Conservation (phyloP, 2,797 vertebrate species). For the Trachops cirrhosus region DNA sequence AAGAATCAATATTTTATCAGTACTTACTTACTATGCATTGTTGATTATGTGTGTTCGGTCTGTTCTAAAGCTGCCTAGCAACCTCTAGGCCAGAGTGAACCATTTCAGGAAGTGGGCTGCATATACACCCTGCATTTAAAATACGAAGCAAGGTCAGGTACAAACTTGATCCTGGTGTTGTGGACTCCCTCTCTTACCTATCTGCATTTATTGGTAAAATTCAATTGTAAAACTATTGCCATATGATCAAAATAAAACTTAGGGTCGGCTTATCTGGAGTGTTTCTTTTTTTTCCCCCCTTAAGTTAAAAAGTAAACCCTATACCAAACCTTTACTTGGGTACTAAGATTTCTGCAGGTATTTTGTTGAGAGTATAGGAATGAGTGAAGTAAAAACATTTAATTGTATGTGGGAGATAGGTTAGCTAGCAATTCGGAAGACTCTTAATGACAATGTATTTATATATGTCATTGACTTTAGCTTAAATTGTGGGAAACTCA, state of each 20-base stretch:
- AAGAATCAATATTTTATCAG: neutral
- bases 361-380: neutral
- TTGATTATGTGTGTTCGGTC: neutral
- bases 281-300: neutral
- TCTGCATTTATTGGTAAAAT: neutral
- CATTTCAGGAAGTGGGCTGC: neutral
- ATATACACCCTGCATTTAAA: neutral
- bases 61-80: neutral
- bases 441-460: neutral
- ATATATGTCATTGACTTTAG: neutral
- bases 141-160: neutral
- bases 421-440: neutral
- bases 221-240: neutral
- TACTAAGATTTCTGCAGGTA: neutral
- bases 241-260: neutral
- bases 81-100: neutral
- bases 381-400: neutral
- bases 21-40: neutral
- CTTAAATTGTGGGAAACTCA: neutral
- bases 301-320: neutral
- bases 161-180: neutral
- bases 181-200: neutral
- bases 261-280: neutral
- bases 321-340: neutral
- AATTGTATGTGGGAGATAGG: neutral